Evolutionary conservation across 1,140 invertebrate genomes (phyloP), one percentile per base, ranked within the genome.

Genomic region (Caligus rogercresseyi): DNA sequence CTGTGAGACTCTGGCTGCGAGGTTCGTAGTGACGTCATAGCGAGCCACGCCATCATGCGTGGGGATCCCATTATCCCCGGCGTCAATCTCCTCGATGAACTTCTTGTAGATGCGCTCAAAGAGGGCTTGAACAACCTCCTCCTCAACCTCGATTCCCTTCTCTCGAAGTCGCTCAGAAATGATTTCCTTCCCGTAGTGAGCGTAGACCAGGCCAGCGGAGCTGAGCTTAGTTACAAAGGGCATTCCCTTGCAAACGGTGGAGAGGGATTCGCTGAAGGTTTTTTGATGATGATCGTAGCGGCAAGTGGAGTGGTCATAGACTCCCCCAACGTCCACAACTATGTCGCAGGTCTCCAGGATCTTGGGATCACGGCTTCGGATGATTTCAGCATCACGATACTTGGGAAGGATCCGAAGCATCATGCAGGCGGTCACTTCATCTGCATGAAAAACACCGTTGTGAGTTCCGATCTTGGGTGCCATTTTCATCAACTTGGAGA

Each of bases 211-310:
- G 1, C 95, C 95, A 55, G 95, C 95, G 68, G 89, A 94, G 76
- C 92, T 97, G 18, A 98, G 77, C 72, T 83, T 83, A 13, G 83
- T 85, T 14, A 70, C 73, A 73, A 77, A 80, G 52, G 75, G 70
- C 64, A 79, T 79, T 0, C 69, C 71, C 51, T 77, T 71, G 14
- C 76, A 69, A 0, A 89, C 68, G 7, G 78, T 77, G 31, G 75
- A 23, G 43, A 63, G 15, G 13, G 61, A 4, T 3, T 63, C 51
- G 16, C 15, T 63, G 24, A 63, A 63, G 2, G 61, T 78, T 74
- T 81, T 81, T 75, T 98, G 94, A 73, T 98, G 95, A 75, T 98
- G 95, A 75, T 98, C 95, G 75, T 86, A 98, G 68, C 85, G 78
- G 65, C 26, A 1, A n/a, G n/a, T 20, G 2, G 24, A 25, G 16